Evolutionary conservation across 2,888 invertebrate genomes (phyloP), one percentile per base, ranked within the genome.

Genomic region (Orchesellides sinensis): DNA sequence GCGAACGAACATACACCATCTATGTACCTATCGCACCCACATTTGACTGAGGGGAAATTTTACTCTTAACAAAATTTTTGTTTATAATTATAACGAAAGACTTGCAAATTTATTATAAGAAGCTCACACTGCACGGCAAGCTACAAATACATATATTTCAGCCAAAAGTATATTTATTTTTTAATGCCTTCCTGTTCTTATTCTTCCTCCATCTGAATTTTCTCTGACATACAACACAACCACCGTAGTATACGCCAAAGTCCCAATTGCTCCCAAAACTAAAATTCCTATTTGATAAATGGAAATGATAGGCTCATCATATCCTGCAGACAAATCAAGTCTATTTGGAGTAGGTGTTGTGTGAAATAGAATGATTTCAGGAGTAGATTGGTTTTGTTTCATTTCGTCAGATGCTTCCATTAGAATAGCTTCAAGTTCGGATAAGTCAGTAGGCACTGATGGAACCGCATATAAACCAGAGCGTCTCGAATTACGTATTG

Each of bases 191-290:
- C 21, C 40, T 25, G 70, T 2, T 19, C 72, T 27, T 23, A 32
- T 29, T 61, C 61, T 61, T 17, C 6, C 4, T 14, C 14, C 47
- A 4, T 66, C 27, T n/a, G 47, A 23, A 17, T n/a, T 25, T 29
- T 66, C 56, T 49, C 47, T 10, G 6, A 82, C 56, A 54, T 77
- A 82, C 12, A 63, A 29, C 6, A 82, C 68, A 6, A 82, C 63
- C 5, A 63, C 63, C 6, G 69, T 23, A 2, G 65, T 35, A 32
- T 82, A 82, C 4, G 40, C 69, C n/a, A 82, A 40, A 5, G 75
- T 82, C 5, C 56, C 49, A 29, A 77, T 14, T 8, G 63, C 75
- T 19, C 75, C 82, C 14, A 77, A 25, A 8, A 77, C 17, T 2
- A 82, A 23, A 10, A 59, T 23, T 12, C 61, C 32, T 12, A 82